These are phyloP conservation scores for Phortica variegata DNA, from an alignment of 1,140 invertebrate species.

Conservation along the genomic window DNA sequence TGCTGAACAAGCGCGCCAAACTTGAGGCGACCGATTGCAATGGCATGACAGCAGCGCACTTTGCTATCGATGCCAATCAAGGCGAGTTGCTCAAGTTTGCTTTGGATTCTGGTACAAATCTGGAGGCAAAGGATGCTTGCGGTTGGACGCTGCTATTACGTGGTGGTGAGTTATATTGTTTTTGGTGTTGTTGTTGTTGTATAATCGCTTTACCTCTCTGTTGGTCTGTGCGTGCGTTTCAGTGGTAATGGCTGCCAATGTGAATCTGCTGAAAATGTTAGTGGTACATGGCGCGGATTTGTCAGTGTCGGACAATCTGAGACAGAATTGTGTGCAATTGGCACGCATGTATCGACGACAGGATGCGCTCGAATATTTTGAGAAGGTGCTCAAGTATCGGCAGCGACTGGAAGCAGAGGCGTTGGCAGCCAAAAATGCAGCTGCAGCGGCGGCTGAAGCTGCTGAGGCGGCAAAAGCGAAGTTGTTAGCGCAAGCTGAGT, in stretches of 20 bases:
- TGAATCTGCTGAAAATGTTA: constrained; percentile 44
- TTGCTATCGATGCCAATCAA: constrained; percentile 48
- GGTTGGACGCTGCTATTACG: constrained; percentile 49
- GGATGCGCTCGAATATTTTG: constrained; percentile 37
- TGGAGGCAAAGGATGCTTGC: constrained; percentile 40
- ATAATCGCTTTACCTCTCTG: constrained; percentile 1
- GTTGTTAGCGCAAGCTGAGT: too few relatives aligned
- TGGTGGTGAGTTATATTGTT: constrained; percentile 28
- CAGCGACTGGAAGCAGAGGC: constrained; percentile 10
- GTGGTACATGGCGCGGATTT: constrained; percentile 41
- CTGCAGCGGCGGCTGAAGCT: constrained; percentile 8
- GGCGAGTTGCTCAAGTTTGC: constrained; percentile 47
- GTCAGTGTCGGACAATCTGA: constrained; percentile 26
- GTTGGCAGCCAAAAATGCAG: constrained; percentile 7
- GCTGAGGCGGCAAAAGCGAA: too few relatives aligned
- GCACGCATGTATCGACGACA: constrained; percentile 36
- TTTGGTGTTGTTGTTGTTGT: background rate
- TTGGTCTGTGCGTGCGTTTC: background rate
- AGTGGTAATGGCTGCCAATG: constrained; percentile 44
- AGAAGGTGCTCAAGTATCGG: constrained; percentile 31
- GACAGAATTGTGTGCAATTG: constrained; percentile 38
- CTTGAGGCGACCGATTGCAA: constrained; percentile 42
- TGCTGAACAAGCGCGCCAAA: constrained; percentile 46
- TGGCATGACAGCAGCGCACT: constrained; percentile 49
- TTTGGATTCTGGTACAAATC: constrained; percentile 40